These are phyloP conservation scores for Agelas oroides DNA, from an alignment of 37 sponge, comb jelly and placozoan genomes.

Conservation along the genomic window DNA sequence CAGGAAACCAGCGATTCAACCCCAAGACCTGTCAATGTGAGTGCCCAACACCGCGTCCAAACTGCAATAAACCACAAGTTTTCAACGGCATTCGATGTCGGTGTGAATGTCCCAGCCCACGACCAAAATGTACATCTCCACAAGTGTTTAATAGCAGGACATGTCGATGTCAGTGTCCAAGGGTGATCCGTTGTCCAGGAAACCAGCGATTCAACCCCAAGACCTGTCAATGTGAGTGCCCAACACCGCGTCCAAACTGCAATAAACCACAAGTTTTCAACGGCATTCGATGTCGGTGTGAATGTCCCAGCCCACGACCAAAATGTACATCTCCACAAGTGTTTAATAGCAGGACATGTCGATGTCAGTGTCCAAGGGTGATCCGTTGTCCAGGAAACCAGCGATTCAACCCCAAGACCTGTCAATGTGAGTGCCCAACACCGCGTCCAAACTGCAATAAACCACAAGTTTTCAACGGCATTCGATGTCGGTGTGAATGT, in stretches of 20 bases:
- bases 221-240: constrained; percentile 54
- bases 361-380: constrained; percentile 34
- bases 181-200: constrained; percentile 10
- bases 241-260: background rate
- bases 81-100: constrained; percentile 8
- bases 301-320: constrained; percentile 18
- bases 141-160: constrained; percentile 9
- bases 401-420: no score
- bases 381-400: no score
- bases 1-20: background rate
- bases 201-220: constrained; percentile 26
- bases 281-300: constrained; percentile 29
- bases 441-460: constrained; percentile 17
- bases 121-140: constrained; percentile 20
- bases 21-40: constrained; percentile 48
- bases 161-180: constrained; percentile 33
- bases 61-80: constrained; percentile 24
- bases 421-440: no score
- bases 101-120: constrained; percentile 15
- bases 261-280: constrained; percentile 25
- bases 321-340: background rate
- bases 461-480: constrained; percentile 16
- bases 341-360: constrained; percentile 19
- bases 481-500: constrained; percentile 56
- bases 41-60: constrained; percentile 15